Conservation (phyloP, 2,113 vertebrate species). For the Laterallus jamaicensis region DNA sequence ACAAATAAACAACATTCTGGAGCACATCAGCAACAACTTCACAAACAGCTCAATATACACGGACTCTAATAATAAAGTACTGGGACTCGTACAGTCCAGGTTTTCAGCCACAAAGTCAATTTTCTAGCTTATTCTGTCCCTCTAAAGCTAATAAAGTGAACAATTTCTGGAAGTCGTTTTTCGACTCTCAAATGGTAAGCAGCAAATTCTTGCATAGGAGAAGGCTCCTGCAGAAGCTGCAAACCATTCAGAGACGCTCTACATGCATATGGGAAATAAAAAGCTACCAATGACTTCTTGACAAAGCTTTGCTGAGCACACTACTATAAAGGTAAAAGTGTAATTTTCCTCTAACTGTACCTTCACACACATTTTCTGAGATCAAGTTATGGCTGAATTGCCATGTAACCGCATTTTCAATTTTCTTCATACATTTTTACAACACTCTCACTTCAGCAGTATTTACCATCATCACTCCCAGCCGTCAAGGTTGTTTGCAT, state of each 20-base stretch:
- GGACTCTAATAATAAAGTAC: neutral
- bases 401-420: neutral
- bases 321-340: neutral
- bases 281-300: neutral
- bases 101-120: constrained; percentile 10
- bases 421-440: constrained; percentile 14
- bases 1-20: constrained; percentile 15
- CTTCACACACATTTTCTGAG: neutral
- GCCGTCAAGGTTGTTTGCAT: constrained; percentile 19
- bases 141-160: neutral
- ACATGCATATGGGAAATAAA: neutral
- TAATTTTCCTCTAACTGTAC: neutral
- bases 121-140: neutral
- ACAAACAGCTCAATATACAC: neutral
- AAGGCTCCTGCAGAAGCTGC: neutral
- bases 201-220: neutral
- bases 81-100: neutral
- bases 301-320: neutral
- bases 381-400: neutral
- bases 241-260: neutral
- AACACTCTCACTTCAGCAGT: neutral
- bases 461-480: constrained; percentile 19
- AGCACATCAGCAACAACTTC: constrained; percentile 6
- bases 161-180: neutral
- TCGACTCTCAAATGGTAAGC: neutral